phyloP scores from a whole-genome alignment of 2,888 invertebrate genomes.

The Cataglyphis rosenhaueri region DNA sequence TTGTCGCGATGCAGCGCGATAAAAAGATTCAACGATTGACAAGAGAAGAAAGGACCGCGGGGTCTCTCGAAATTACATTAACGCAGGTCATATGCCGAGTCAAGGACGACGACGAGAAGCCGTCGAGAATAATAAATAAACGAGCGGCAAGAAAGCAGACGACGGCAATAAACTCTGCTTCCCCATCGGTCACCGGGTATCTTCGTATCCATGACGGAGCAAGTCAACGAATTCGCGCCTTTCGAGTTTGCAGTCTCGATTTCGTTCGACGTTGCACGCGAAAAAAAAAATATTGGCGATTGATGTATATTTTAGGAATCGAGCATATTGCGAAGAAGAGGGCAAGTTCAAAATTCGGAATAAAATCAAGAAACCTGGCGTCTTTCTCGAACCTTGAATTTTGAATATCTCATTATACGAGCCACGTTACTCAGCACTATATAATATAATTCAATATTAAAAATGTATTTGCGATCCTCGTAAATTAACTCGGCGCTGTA shows the following conservation, averaged over 20 bases:
- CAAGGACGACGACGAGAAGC: not conserved
- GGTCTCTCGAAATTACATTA: conserved; percentile 15
- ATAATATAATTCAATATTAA: not conserved
- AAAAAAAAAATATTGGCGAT: too few relatives aligned
- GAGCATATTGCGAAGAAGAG: too few relatives aligned
- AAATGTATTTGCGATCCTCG: conserved; percentile 6
- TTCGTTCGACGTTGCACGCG: too few relatives aligned
- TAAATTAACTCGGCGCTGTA: not conserved
- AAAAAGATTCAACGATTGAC: conserved; percentile 48
- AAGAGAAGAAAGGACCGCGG: not conserved
- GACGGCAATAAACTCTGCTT: conserved; percentile 40
- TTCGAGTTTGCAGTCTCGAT: not conserved
- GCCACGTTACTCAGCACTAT: not conserved
- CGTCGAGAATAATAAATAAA: not conserved
- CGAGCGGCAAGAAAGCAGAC: not conserved
- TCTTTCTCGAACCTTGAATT: not conserved
- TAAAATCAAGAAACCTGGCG: not conserved
- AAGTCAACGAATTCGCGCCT: conserved; percentile 5
- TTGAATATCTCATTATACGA: not conserved
- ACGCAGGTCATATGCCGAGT: conserved; percentile 24
- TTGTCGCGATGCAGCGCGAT: conserved; percentile 6
- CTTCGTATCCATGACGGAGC: conserved; percentile 71
- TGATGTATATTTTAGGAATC: too few relatives aligned
- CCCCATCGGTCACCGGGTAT: conserved; percentile 66
- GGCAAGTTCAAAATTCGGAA: not conserved